Evolutionary conservation across 2,113 vertebrate genomes (phyloP).

Genomic region (Daubentonia madagascariensis): DNA sequence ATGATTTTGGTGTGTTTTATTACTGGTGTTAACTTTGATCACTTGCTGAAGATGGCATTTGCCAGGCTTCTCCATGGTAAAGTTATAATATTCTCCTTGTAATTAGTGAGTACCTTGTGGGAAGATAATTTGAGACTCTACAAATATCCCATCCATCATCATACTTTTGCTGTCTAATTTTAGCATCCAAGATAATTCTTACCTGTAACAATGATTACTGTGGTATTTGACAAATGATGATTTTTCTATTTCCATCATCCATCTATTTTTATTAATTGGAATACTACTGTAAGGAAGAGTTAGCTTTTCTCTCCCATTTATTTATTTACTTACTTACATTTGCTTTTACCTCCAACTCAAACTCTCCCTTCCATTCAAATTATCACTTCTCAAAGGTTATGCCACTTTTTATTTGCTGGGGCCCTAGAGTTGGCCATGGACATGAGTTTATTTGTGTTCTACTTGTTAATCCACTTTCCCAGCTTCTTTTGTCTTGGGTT

Average conservation of each 20-base stretch:
- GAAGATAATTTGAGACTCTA: not conserved
- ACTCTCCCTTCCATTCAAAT: not conserved
- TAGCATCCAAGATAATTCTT: not conserved
- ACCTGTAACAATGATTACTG: not conserved
- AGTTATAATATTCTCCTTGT: not conserved
- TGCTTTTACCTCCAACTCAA: not conserved
- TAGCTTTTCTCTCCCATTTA: not conserved
- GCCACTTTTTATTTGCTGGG: not conserved
- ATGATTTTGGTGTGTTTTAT: not conserved
- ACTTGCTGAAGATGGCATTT: not conserved
- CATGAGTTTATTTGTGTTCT: not conserved
- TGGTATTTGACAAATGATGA: not conserved
- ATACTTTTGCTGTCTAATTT: not conserved
- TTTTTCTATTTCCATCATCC: not conserved
- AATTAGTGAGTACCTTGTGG: not conserved
- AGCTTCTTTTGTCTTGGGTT: not conserved
- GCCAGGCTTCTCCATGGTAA: not conserved
- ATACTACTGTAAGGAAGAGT: not conserved
- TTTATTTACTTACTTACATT: not conserved
- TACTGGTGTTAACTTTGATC: not conserved
- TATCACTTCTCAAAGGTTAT: not conserved
- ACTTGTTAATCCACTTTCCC: not conserved
- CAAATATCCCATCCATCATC: not conserved
- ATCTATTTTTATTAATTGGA: constrained; percentile 14
- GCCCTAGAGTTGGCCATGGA: not conserved